Base-by-base conservation (phyloP, 2,113 vertebrate species). In the Capricornis sumatraensis region DNA sequence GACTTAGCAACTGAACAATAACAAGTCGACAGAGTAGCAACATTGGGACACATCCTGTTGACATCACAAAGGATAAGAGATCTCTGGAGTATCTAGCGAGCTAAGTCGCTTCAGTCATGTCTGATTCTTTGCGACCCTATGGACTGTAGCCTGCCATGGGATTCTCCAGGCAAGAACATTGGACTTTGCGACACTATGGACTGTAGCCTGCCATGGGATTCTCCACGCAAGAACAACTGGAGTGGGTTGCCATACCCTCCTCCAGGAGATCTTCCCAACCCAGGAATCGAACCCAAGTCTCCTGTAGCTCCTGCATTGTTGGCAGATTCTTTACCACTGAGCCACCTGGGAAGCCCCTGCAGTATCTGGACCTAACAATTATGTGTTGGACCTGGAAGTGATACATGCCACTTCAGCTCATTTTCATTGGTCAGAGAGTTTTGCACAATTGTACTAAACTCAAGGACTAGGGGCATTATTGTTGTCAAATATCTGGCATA, bases 71-170 rank as follows among this genome's bases (percentile, higher is more conserved):
- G 21, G 67, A 40, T 25, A 74, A 40, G 19, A 71, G 67, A 74
- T 40, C 36, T 74, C 67, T 74, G n/a, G 36, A 74, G 36, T 74
- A 6, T 74, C 10, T 40, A 36, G 67, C 0, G 17, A 67, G 33
- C 64, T 67, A 19, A 67, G 4, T 67, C 17, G 1, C 17, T 67
- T 21, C 33, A 21, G 17, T 10, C 2, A 2, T 67, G 33, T 21
- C 64, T 0, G 1, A 67, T 16, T 67, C 7, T 67, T 67, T 67
- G 8, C 0, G 8, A 67, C 64, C 4, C 8, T 36, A 21, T 5
- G 33, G 17, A 36, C 62, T 67, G 62, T n/a, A n/a, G 16, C 62
- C 62, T 67, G 33, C 16, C 62, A 5, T 67, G 16, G 33, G 62
- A 67, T 67, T 67, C 62, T 67, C 64, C 33, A 67, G 33, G 64